phyloP scores from a whole-genome alignment of 2,797 vertebrate genomes.

The Sardinella longiceps region DNA sequence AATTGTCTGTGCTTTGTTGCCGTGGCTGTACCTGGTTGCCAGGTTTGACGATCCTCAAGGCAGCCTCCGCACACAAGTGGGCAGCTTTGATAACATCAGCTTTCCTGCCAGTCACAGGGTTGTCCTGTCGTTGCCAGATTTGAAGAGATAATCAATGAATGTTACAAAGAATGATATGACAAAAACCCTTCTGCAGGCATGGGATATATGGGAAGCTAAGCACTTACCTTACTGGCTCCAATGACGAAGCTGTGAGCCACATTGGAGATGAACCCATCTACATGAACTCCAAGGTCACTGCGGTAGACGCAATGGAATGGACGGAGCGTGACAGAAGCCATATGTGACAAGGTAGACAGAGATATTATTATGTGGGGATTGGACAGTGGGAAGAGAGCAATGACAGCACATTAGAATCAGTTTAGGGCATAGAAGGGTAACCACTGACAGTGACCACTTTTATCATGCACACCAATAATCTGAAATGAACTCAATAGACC shows the following conservation, averaged over 20 bases:
- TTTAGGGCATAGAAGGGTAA: background rate
- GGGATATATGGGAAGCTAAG: background rate
- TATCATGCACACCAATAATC: background rate
- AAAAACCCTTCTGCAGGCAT: background rate
- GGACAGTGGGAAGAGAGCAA: constrained; percentile 26
- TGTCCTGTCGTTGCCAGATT: constrained; percentile 73
- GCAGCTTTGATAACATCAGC: constrained; percentile 95
- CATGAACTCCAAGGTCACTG: constrained; percentile 95
- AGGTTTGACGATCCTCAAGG: constrained; percentile 93
- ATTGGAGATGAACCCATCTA: constrained; percentile 96
- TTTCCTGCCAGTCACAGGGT: constrained; percentile 87
- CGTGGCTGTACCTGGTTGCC: constrained; percentile 88
- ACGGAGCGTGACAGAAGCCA: background rate
- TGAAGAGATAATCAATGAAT: background rate
- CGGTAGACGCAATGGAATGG: background rate
- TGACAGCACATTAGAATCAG: background rate
- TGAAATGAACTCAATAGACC: background rate
- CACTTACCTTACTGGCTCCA: constrained; percentile 85
- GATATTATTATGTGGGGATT: background rate
- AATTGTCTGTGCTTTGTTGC: background rate
- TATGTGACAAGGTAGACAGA: background rate
- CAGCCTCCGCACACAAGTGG: constrained; percentile 94
- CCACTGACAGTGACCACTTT: background rate
- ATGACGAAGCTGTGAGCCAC: constrained; percentile 93
- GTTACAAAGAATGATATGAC: background rate